Base-by-base conservation (phyloP, 2,888 invertebrate species). In the Melanostoma mellinum region DNA sequence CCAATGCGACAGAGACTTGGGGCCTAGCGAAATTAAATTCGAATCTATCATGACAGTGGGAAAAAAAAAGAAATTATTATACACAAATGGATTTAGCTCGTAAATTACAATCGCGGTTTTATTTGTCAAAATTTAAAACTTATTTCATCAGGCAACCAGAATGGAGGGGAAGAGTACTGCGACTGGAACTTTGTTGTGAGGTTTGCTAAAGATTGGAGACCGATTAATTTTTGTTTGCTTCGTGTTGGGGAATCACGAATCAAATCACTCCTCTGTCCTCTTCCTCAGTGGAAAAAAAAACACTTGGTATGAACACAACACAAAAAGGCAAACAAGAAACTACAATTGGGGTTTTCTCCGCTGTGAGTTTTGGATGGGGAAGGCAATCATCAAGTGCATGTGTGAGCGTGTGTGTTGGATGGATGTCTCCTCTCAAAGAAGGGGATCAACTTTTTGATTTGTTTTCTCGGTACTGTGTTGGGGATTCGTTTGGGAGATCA, bases 71-170 rank as follows among this genome's bases (percentile, higher is more conserved):
- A n/a, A n/a, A n/a, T n/a, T 60, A 69, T 73, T 55, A 48, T 36
- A 53, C 53, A 42, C 30, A 60, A 58, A 40, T 20, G 56, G 30
- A 10, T 56, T 61, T 68, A 72, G 74, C 77, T 89, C 89, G 89
- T 90, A 90, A 90, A 90, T 90, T 88, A 89, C 85, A 88, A 89
- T 88, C 89, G 89, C 88, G 89, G 88, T 90, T 90, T 90, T 90
- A 88, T 91, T 91, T 91, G 91, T 90, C 90, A 91, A 91, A 91
- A 91, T 89, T 90, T 90, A 88, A 90, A 91, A 90, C 90, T 90
- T 89, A 90, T 90, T 90, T 89, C 87, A 90, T 87, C 89, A 90
- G 91, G 91, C 88, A 87, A 86, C 77, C 85, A 90, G 88, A 85
- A 87, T 4, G 30, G 1, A 6, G 6, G 0, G 46, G 60, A 3